A percentile compares a stretch with the other conserved stretches of the same genome.
phyloP scores from a whole-genome alignment of 2,113 vertebrate genomes.

The Trichechus manatus region DNA sequence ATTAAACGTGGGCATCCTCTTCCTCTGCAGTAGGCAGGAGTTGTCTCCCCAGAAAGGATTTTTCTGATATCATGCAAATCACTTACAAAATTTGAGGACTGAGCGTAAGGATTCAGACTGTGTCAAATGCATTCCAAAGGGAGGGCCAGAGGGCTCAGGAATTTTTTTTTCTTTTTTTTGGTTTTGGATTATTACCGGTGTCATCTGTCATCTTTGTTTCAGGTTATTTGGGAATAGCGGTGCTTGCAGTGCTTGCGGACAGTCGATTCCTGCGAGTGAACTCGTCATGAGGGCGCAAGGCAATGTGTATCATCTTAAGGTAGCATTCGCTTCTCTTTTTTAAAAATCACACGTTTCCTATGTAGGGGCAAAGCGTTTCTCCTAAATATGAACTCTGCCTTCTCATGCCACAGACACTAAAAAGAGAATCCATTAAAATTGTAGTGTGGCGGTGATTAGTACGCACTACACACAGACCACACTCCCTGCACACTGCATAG shows the following conservation, averaged over 20 bases:
- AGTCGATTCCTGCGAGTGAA: conserved; percentile 99
- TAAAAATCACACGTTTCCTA: neutral
- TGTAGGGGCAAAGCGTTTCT: neutral
- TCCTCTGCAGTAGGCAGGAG: conserved; percentile 82
- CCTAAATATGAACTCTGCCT: neutral
- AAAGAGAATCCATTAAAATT: neutral
- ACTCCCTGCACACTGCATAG: rapidly evolving
- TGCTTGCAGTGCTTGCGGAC: conserved; percentile 98
- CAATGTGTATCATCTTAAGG: conserved; percentile 99
- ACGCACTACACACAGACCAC: neutral
- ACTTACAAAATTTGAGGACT: conserved; percentile 48
- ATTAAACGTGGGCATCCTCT: conserved; percentile 85
- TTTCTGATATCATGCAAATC: conserved; percentile 73
- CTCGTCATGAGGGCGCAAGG: conserved; percentile 99
- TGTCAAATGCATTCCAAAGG: neutral
- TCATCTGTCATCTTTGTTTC: conserved; percentile 83
- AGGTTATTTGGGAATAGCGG: conserved; percentile 99
- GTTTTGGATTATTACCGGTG: conserved; percentile 74
- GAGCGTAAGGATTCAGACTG: conserved; percentile 63
- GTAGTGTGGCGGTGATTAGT: neutral
- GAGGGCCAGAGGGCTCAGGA: neutral
- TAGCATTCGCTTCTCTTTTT: conserved; percentile 82
- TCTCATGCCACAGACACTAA: neutral
- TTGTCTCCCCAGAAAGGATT: conserved; percentile 71
- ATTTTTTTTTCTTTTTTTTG: neutral